phyloP scores from a whole-genome alignment of 2,797 vertebrate genomes.

The Brachymystax lenok region DNA sequence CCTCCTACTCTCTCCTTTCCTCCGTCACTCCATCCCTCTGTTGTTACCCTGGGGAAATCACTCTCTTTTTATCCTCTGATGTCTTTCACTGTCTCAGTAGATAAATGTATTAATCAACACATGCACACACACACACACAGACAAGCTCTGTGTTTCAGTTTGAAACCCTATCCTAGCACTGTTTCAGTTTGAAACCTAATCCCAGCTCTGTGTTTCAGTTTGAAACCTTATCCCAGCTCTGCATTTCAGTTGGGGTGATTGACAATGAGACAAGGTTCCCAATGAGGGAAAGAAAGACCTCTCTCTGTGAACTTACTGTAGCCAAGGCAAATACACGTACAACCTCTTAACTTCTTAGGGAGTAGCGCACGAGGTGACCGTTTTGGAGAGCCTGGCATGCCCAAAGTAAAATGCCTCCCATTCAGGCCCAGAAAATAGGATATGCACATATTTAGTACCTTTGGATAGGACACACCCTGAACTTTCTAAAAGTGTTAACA shows the following conservation, averaged over 20 bases:
- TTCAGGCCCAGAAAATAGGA: too few species aligned
- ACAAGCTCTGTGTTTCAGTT: background rate
- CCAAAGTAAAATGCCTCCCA: too few species aligned
- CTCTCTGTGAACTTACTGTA: background rate
- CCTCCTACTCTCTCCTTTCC: slow-evolving; percentile 5
- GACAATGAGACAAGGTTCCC: background rate
- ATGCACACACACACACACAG: background rate
- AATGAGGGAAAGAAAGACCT: background rate
- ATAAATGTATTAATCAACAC: slow-evolving; percentile 21
- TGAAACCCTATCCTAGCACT: too few species aligned
- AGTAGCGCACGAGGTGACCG: too few species aligned
- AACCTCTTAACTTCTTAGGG: too few species aligned
- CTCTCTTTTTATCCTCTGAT: slow-evolving; percentile 6
- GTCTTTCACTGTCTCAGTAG: slow-evolving; percentile 24
- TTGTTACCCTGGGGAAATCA: slow-evolving; percentile 10
- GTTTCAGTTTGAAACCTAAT: slow-evolving; percentile 2
- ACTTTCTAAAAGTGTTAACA: too few species aligned
- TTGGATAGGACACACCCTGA: too few species aligned
- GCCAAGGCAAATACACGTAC: background rate
- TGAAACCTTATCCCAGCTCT: too few species aligned
- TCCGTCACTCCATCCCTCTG: slow-evolving; percentile 2
- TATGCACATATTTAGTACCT: too few species aligned
- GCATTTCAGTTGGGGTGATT: background rate
- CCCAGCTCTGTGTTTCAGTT: too few species aligned
- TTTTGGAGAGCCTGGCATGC: too few species aligned